phyloP scores from a whole-genome alignment of 1,140 invertebrate genomes.

The Lamellibrachia luymesi region DNA sequence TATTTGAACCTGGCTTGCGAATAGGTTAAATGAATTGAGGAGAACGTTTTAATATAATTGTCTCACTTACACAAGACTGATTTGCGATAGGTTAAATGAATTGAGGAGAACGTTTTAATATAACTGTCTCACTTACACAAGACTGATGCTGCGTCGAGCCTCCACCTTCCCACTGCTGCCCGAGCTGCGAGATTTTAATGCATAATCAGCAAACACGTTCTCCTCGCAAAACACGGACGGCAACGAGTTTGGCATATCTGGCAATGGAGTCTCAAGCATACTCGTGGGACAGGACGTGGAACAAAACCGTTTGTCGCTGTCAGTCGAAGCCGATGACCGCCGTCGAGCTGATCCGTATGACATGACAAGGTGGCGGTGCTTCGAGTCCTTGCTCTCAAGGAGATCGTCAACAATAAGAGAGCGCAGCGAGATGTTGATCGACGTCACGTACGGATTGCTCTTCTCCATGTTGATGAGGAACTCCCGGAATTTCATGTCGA shows the following conservation, averaged over 20 bases:
- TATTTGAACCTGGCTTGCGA: no score
- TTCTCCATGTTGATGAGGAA: slow-evolving; percentile 75
- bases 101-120: not conserved
- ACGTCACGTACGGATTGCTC: slow-evolving; percentile 66
- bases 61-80: not conserved
- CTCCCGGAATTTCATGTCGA: slow-evolving; percentile 79
- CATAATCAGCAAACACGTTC: slow-evolving; percentile 58
- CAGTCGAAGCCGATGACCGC: not conserved
- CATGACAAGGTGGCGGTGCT: slow-evolving; percentile 73
- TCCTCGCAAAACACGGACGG: slow-evolving; percentile 48
- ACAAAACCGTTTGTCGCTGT: slow-evolving; percentile 54
- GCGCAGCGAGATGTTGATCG: slow-evolving; percentile 72
- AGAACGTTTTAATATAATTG: not conserved
- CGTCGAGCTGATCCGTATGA: slow-evolving; percentile 56
- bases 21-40: no score
- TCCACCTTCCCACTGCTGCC: not conserved
- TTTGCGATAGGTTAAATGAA: no score
- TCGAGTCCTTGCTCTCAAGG: slow-evolving; percentile 71
- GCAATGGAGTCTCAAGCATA: slow-evolving; percentile 45
- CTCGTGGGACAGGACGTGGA: slow-evolving; percentile 82
- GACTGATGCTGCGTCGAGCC: not conserved
- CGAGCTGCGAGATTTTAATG: not conserved
- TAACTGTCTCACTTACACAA: not conserved
- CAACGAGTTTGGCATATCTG: slow-evolving; percentile 49
- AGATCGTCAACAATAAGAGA: slow-evolving; percentile 87